Evolutionary conservation across 2,797 vertebrate species (phyloP), one percentile per base, ranked within the genome.

Genomic region (Glossophaga mutica): DNA sequence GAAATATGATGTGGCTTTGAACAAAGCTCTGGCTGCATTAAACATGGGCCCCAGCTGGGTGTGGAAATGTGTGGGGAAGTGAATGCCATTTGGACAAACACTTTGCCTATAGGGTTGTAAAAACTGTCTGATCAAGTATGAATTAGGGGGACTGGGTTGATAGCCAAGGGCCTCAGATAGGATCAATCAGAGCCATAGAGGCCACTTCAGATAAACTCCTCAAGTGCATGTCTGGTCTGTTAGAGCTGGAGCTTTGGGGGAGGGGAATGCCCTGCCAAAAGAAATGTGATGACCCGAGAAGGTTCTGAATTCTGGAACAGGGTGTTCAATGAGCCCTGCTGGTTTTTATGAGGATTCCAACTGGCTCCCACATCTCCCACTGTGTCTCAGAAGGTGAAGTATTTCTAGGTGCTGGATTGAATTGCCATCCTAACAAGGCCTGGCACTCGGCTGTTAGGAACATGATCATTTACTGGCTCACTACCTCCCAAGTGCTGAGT

Each of bases 381-480:
- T 46, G 84, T 70, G 96, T 96, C 82, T 96, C 71, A 46, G 96
- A 96, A 90, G 93, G 71, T 42, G 19, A 79, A 70, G 86, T 3
- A 3, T 87, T 87, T 97, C 94, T 90, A 81, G 81, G 77, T 37
- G 0, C 86, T 95, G 91, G 84, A 29, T 73, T 94, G 82, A 88
- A 91, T 32, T 89, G 90, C 84, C 52, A 62, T 81, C 62, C 85
- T 0, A 0, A 55, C 73, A 84, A 92, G 74, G 79, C 84, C 62
- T 76, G 50, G 29, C 59, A 52, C 95, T 95, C 92, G 85, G 95
- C 96, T 97, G 78, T 55, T 44, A 96, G 84, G 95, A 88, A 89
- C 59, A 29, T 90, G 96, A 0, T 34, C 10, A 18, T 96, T 96
- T 96, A 89, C 34, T 22, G 4, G 29, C 32, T n/a, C 10, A 6